Conservation (phyloP, 2,888 invertebrate species). For the Calameuta filiformis region DNA sequence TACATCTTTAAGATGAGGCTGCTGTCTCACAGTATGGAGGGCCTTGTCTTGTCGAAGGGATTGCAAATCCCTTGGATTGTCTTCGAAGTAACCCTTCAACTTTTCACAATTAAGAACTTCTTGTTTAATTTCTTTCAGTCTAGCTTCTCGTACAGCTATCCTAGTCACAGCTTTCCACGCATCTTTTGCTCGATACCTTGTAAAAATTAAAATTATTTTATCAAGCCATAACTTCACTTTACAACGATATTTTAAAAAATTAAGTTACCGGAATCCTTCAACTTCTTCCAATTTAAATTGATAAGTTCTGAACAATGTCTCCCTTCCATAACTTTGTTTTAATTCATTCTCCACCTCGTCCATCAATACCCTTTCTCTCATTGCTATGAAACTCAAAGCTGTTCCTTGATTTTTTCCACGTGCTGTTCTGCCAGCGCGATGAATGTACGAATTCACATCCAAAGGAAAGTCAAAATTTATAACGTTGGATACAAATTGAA, state of each 20-base stretch:
- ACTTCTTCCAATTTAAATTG: constrained; percentile 95
- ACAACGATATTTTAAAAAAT: not conserved
- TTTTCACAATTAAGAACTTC: constrained; percentile 94
- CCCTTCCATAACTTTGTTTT: constrained; percentile 73
- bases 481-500: constrained; percentile 96
- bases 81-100: constrained; percentile 91
- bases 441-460: constrained; percentile 91
- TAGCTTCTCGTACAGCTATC: constrained; percentile 92
- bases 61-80: constrained; percentile 88
- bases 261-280: constrained; percentile 82
- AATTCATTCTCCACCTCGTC: constrained; percentile 81
- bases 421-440: constrained; percentile 94
- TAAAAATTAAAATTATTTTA: constrained; percentile 6
- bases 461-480: constrained; percentile 98
- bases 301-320: constrained; percentile 79
- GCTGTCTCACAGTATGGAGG: constrained; percentile 84
- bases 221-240: not conserved
- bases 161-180: constrained; percentile 95
- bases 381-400: constrained; percentile 88
- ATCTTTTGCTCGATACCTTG: constrained; percentile 87
- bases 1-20: constrained; percentile 88
- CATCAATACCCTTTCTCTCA: constrained; percentile 80
- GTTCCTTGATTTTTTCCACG: constrained; percentile 88
- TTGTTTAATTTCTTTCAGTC: constrained; percentile 93
- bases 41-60: constrained; percentile 88